Conservation (phyloP, 2,888 invertebrate species). For the Rugalucina vietnamica region DNA sequence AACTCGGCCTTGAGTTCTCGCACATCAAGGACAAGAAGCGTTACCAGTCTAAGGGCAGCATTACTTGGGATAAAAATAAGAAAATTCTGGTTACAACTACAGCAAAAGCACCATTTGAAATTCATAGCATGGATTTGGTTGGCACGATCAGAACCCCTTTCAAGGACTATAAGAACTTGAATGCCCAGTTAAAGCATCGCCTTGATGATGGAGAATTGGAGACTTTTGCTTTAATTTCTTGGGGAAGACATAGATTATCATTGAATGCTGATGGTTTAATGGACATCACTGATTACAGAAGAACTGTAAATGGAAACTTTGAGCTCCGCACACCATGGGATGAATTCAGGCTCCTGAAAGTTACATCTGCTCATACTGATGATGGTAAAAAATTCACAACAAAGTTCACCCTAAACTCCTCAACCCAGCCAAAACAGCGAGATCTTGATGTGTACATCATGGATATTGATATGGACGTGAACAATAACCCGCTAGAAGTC, state of each 20-base stretch:
- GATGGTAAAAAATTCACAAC: constrained; percentile 36
- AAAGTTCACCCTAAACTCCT: constrained; percentile 19
- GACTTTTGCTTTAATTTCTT: constrained; percentile 31
- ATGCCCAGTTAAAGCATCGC: constrained; percentile 41
- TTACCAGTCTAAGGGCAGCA: constrained; percentile 50
- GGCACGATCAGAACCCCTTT: constrained; percentile 63
- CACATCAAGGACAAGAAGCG: constrained; percentile 46
- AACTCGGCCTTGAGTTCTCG: constrained; percentile 53
- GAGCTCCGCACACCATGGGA: constrained; percentile 57
- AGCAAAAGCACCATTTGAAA: constrained; percentile 58
- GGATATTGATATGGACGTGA: constrained; percentile 39
- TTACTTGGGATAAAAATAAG: constrained; percentile 63
- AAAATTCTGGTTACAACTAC: constrained; percentile 54
- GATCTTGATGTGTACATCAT: constrained; percentile 19
- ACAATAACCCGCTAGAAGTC: background rate
- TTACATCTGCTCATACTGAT: constrained; percentile 37
- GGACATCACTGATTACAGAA: background rate
- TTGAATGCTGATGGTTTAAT: constrained; percentile 34
- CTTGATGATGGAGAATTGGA: constrained; percentile 31
- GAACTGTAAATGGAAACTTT: constrained; percentile 39
- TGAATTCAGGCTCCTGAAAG: constrained; percentile 36
- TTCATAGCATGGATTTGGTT: constrained; percentile 51
- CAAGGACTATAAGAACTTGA: constrained; percentile 41
- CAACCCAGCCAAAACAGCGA: constrained; percentile 28
- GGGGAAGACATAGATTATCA: constrained; percentile 55